These are phyloP conservation scores for Greenwoodochromis staneri DNA, from an alignment of 2,113 vertebrate species.

Conservation along the genomic window DNA sequence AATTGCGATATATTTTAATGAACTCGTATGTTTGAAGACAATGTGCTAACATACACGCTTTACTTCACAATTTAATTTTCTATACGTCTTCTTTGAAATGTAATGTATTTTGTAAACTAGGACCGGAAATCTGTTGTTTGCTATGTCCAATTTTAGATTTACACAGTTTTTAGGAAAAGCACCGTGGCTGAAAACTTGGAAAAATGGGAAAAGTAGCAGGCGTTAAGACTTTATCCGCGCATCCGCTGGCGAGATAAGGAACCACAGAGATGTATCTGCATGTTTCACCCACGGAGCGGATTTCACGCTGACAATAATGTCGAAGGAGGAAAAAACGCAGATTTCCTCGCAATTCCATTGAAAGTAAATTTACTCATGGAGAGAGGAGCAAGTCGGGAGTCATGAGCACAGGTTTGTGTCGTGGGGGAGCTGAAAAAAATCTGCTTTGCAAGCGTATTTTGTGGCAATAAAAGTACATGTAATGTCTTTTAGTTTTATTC, in stretches of 20 bases:
- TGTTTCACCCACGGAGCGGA: background rate
- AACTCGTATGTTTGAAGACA: accelerated
- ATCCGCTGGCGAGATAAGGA: constrained; percentile 27
- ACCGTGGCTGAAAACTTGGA: constrained; percentile 58
- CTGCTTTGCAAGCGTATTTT: background rate
- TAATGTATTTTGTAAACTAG: background rate
- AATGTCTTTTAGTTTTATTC: background rate
- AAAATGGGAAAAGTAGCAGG: constrained; percentile 50
- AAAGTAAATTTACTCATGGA: constrained; percentile 72
- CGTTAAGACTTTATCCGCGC: constrained; percentile 7
- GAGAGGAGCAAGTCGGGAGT: constrained; percentile 68
- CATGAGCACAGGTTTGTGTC: constrained; percentile 81
- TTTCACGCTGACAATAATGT: constrained; percentile 42
- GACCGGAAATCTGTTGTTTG: background rate
- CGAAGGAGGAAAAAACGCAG: constrained; percentile 18
- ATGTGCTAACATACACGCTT: accelerated
- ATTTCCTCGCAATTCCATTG: constrained; percentile 54
- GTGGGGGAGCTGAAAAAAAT: constrained; percentile 25
- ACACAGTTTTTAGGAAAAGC: constrained; percentile 22
- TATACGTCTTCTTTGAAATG: accelerated
- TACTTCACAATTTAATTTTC: accelerated
- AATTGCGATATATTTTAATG: accelerated
- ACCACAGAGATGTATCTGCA: background rate
- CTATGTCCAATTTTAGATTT: background rate
- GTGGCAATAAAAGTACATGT: background rate